phyloP scores from a whole-genome alignment of 1,140 invertebrate species.

The Metopolophium dirhodum region DNA sequence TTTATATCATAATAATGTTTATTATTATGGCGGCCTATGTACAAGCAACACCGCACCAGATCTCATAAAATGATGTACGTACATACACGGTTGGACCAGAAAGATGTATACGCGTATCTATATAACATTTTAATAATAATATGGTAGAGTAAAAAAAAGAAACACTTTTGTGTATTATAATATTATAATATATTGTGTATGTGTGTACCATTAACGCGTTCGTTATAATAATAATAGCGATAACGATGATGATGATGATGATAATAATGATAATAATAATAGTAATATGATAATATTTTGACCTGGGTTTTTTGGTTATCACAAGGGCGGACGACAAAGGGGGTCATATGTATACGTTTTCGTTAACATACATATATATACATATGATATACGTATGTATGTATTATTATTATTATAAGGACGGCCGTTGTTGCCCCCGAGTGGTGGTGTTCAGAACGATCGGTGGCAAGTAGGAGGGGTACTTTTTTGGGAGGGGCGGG shows the following conservation, averaged over 20 bases:
- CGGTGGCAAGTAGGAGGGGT: neutral
- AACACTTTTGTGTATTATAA: neutral
- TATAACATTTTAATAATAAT: neutral
- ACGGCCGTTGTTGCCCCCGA: neutral
- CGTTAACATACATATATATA: neutral
- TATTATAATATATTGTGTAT: neutral
- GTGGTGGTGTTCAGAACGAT: neutral
- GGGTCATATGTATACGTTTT: neutral
- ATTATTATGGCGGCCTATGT: too few species aligned
- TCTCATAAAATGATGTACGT: neutral
- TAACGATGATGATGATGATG: neutral
- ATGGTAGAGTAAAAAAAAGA: neutral
- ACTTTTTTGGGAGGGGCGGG: neutral
- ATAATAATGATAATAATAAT: neutral
- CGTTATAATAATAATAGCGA: neutral
- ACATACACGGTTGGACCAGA: neutral
- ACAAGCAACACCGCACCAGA: neutral
- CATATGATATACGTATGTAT: too few species aligned
- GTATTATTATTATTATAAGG: neutral
- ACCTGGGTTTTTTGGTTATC: neutral
- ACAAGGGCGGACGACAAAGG: neutral
- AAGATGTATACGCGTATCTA: neutral
- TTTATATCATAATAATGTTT: too few species aligned
- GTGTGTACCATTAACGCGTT: neutral
- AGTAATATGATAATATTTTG: neutral